These are phyloP conservation scores for Turnix velox DNA, from an alignment of 2,113 vertebrate genomes.

Conservation along the genomic window DNA sequence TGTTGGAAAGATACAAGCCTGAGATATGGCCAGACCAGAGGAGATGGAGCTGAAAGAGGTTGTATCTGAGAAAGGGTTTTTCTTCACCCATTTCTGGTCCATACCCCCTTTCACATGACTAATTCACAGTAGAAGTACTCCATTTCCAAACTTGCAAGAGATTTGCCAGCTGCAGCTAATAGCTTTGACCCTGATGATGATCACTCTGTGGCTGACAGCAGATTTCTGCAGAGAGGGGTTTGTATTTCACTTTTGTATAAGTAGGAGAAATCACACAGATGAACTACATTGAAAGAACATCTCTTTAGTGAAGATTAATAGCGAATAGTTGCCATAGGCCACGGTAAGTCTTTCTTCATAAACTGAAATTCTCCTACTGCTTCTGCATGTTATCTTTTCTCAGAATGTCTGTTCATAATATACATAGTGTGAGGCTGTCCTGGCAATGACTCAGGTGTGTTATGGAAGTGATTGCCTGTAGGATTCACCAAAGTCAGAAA, in stretches of 20 bases:
- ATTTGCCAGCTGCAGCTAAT: neutral
- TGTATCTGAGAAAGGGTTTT: neutral
- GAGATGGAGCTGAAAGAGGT: neutral
- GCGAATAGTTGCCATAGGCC: neutral
- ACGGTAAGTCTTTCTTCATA: neutral
- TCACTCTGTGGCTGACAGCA: neutral
- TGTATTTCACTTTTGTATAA: neutral
- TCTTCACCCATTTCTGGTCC: neutral
- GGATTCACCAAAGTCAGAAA: neutral
- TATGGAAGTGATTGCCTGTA: neutral
- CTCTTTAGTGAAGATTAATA: neutral
- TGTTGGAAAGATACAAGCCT: neutral
- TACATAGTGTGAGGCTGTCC: neutral
- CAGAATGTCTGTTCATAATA: neutral
- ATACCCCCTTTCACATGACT: neutral
- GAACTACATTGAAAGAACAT: neutral
- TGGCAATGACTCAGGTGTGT: neutral
- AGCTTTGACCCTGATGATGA: neutral
- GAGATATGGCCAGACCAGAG: fast-evolving
- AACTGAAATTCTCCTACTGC: neutral
- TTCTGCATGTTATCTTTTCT: neutral
- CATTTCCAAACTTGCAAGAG: neutral
- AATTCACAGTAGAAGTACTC: neutral
- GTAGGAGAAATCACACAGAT: neutral
- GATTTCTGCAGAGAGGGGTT: neutral